Evolutionary conservation across 2,888 invertebrate genomes (phyloP), one percentile per base, ranked within the genome.

Genomic region (Cheilosia scutellata): DNA sequence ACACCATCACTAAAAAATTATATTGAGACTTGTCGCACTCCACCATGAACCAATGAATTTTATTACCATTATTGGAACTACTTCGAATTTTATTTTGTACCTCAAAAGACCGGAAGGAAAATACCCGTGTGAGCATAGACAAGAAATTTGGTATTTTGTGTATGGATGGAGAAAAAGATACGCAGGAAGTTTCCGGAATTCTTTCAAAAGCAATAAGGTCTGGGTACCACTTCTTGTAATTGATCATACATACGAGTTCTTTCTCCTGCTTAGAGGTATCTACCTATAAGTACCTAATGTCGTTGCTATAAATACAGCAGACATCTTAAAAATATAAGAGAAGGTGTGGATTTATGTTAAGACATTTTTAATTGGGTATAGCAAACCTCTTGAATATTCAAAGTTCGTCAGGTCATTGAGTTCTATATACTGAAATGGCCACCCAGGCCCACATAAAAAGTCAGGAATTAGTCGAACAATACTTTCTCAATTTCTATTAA

Each of bases 161-260:
- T 20, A 20, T 1, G 20, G 20, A 9, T 66, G 25, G 16, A 6
- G 44, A 9, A 47, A 58, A 5, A 31, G 31, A 25, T 25, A 33
- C 49, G 7, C 13, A 33, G 63, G 49, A 63, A 63, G 37, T 66
- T 7, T n/a, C 9, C 9, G n/a, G 37, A 51, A 25, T 20, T 37
- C 37, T 65, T 25, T 40, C 11, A 66, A 53, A 20, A 20, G 20
- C 40, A 27, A 11, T 9, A 51, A 40, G n/a, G 51, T 37, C n/a
- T 51, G 40, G 51, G 65, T 51, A 40, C 51, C 27, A 29, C 29
- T 40, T 66, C 25, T 53, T 53, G 51, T 40, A 53, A 53, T 53
- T 66, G 40, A 37, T 37, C 65, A 27, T 16, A 51, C 33, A 20
- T n/a, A 31, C 16, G 1, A 6, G 3, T 3, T 5, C 0, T 3